Conservation (phyloP, 2,888 invertebrate genomes). For the Microplitis deprimator region DNA sequence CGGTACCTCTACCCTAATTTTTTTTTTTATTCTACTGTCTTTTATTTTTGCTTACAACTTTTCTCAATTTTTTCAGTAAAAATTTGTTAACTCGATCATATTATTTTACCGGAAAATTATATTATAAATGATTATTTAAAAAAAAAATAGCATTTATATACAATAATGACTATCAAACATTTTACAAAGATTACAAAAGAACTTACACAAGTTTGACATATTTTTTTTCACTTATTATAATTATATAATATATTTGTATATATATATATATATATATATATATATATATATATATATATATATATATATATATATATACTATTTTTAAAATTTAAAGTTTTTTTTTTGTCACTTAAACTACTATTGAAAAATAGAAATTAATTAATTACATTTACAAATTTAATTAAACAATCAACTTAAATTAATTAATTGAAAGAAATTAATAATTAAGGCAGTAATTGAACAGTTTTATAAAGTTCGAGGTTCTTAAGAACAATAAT, state of each 20-base stretch:
- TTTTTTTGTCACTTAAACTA: neutral
- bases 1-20: too few species aligned
- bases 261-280: neutral
- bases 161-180: neutral
- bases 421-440: neutral
- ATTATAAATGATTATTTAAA: neutral
- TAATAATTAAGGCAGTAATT: neutral
- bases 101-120: neutral
- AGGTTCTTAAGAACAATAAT: neutral
- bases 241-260: neutral
- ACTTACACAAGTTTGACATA: neutral
- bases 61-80: neutral
- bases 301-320: neutral
- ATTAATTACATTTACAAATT: constrained; percentile 8
- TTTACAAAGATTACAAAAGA: neutral
- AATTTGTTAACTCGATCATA: neutral
- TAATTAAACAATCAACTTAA: neutral
- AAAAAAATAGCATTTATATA: neutral
- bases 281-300: too few species aligned
- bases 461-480: neutral
- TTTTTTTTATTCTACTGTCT: neutral
- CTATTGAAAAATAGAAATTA: neutral
- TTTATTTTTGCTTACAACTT: constrained; percentile 1
- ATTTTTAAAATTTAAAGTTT: neutral
- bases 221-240: neutral